Base-by-base conservation (phyloP, 2,888 invertebrate genomes). In the Tipula vernalis region DNA sequence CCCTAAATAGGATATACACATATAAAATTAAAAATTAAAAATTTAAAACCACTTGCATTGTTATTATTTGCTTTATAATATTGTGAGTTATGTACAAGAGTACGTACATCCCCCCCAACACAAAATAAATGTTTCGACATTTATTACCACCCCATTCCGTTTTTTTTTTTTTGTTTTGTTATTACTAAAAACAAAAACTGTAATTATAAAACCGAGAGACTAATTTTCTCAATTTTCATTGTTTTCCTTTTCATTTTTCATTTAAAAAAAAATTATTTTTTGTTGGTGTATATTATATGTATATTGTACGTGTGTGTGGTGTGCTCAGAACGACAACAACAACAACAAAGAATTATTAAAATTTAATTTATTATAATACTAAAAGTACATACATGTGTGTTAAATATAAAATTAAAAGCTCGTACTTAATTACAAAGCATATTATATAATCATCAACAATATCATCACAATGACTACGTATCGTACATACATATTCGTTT, bases 191-290 rank as follows among this genome's bases (percentile, higher is more conserved):
- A 85, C 85, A 42, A 85, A 44, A 85, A 85, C 84, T 85, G 85
- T 85, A 85, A 85, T 85, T 85, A 85, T 44, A 85, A 85, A 85
- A 39, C 85, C 39, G 42, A 85, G 85, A 85, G 85, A 85, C 85
- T 85, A 85, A 85, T 85, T 85, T 85, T 42, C 85, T 85, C 42
- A 39, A 85, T 85, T 85, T 85, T 85, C 85, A 71, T 71, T 71
- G 71, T 71, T 71, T 71, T 71, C 71, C 71, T 71, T 71, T 51
- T 51, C 51, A 51, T 51, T 51, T 71, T 71, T 71, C 28, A 71
- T 71, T 71, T 71, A 71, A 71, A 71, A 71, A 71, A 71, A 71
- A 71, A 51, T 51, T 13, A 47, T 51, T 51, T 51, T 51, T 51
- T 51, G 51, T 8, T 51, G 51, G 51, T n/a, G 3, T 39, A 6